phyloP scores from a whole-genome alignment of 2,888 invertebrate species.

The Pseudococcus viburni region DNA sequence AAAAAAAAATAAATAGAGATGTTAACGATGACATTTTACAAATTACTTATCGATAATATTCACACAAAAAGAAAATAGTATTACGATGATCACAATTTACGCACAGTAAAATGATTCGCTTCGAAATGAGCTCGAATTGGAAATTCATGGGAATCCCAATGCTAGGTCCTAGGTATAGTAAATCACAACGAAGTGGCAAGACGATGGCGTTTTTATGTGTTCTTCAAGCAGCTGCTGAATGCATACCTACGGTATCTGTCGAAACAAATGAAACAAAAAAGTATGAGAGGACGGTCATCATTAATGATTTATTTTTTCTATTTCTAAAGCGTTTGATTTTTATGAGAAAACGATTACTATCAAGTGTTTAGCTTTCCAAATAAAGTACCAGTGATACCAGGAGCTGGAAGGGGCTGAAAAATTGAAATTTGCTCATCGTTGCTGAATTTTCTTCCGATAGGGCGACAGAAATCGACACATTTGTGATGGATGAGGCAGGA shows the following conservation, averaged over 20 bases:
- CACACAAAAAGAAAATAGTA: conserved; percentile 22
- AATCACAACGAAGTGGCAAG: conserved; percentile 51
- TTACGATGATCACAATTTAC: conserved; percentile 43
- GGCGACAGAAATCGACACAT: no score
- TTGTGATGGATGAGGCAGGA: no score
- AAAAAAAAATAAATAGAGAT: conserved; percentile 7
- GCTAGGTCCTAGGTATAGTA: not conserved
- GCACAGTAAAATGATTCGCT: conserved; percentile 6
- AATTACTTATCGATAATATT: not conserved
- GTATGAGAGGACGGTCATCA: no score
- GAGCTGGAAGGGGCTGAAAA: no score
- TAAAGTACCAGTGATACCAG: no score
- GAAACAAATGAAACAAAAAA: not conserved
- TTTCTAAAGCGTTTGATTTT: no score
- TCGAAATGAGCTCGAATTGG: not conserved
- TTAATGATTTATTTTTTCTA: no score
- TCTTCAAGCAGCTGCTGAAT: conserved; percentile 68
- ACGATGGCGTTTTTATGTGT: conserved; percentile 22
- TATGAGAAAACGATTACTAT: no score
- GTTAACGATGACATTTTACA: conserved; percentile 16
- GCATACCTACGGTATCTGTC: conserved; percentile 68
- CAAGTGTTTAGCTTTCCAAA: no score
- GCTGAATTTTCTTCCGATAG: no score
- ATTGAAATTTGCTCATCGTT: no score
- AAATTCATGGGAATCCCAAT: not conserved